Evolutionary conservation across 1,140 invertebrate species (phyloP).

Genomic region (Pseudoatta argentina): DNA sequence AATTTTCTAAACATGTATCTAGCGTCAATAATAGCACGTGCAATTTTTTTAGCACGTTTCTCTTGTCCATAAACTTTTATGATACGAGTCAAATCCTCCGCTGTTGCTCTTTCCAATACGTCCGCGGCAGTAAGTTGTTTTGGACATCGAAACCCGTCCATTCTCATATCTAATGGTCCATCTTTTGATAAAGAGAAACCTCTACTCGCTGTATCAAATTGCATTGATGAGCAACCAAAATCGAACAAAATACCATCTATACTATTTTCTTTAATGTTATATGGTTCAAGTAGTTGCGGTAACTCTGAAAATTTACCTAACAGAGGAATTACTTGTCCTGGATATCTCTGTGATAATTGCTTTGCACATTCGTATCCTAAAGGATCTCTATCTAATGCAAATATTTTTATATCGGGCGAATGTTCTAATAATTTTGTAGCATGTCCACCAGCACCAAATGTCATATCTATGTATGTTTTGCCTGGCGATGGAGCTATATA

Average conservation of each 20-base stretch:
- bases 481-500: slow-evolving; percentile 89
- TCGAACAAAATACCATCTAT: slow-evolving; percentile 97
- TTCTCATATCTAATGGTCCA: slow-evolving; percentile 98
- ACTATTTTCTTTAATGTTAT: slow-evolving; percentile 88
- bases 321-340: slow-evolving; percentile 91
- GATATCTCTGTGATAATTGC: slow-evolving; percentile 89
- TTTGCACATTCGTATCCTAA: slow-evolving; percentile 90
- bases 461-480: slow-evolving; percentile 94
- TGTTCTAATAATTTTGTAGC: slow-evolving; percentile 88
- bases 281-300: slow-evolving; percentile 88
- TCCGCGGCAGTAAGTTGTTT: slow-evolving; percentile 93
- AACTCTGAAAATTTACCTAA: slow-evolving; percentile 96
- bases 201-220: slow-evolving; percentile 92
- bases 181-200: slow-evolving; percentile 95
- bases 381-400: slow-evolving; percentile 96
- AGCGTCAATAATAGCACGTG: slow-evolving; percentile 95
- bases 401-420: slow-evolving; percentile 88
- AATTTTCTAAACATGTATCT: slow-evolving; percentile 93
- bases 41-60: slow-evolving; percentile 94
- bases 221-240: slow-evolving; percentile 98
- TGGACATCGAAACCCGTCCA: slow-evolving; percentile 92
- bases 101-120: slow-evolving; percentile 92
- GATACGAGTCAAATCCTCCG: slow-evolving; percentile 93
- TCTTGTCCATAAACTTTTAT: slow-evolving; percentile 97
- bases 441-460: slow-evolving; percentile 98